Evolutionary conservation across 2,113 vertebrate genomes (phyloP), one percentile per base, ranked within the genome.

Genomic region (Otus sunia): DNA sequence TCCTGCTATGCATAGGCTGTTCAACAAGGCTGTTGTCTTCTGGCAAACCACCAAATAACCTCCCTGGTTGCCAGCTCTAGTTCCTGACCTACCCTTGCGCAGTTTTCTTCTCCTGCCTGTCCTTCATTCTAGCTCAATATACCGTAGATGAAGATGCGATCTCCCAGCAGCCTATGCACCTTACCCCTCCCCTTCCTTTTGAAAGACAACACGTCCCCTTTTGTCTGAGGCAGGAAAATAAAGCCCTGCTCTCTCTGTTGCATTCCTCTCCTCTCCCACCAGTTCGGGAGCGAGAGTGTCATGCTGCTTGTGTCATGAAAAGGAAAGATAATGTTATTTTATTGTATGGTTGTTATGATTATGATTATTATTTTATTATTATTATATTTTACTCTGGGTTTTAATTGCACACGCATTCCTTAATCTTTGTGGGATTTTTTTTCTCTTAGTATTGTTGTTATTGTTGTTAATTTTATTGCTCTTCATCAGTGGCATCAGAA

Each of bases 351-450:
- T 86, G 47, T 91, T 95, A 83, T 62, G 62, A 96, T 92, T 97
- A 91, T 95, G 47, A 97, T 96, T 97, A 95, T 95, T 96, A 63
- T 97, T 80, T 97, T 97, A 92, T 97, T 95, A 86, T 96, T 93
- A 97, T 96, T 93, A 39, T 98, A 95, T 96, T 97, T 97, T 98
- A 97, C 95, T 97, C 93, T 96, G 95, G 93, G 85, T 97, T 97
- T 97, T 96, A 96, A 97, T 96, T 98, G 97, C 95, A 97, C 97
- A 97, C 22, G 32, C 97, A 97, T 97, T 98, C 97, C 97, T 96
- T 97, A 92, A 87, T 96, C 89, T 97, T 96, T 93, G 74, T 97
- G 88, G 80, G 3, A 3, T 84, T 96, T 96, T 94, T 96, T 91
- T 82, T 67, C 73, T 85, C 43, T 79, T 93, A 62, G 60, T 85